Conservation (phyloP, 2,888 invertebrate species). For the Eustalomyia histrio region DNA sequence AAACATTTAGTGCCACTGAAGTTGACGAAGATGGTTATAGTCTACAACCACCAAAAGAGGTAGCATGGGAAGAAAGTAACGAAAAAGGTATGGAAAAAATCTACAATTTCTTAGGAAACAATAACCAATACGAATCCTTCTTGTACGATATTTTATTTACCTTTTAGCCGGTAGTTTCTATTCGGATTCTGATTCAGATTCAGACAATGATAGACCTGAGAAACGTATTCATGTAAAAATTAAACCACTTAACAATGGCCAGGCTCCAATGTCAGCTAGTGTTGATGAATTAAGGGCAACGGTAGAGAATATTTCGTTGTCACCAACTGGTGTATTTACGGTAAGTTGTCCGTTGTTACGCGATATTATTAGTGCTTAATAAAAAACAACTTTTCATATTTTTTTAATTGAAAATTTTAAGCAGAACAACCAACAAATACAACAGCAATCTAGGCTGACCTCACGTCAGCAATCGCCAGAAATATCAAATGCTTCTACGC, state of each 20-base stretch:
- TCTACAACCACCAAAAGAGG: constrained; percentile 88
- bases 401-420: constrained; percentile 65
- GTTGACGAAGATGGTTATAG: constrained; percentile 97
- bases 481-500: constrained; percentile 85
- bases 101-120: not conserved
- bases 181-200: constrained; percentile 92
- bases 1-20: constrained; percentile 83
- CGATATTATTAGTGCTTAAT: not conserved
- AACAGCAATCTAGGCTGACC: constrained; percentile 73
- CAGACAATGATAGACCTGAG: constrained; percentile 92
- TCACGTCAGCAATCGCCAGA: constrained; percentile 85
- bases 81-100: constrained; percentile 74
- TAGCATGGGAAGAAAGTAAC: constrained; percentile 83
- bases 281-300: constrained; percentile 96
- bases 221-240: constrained; percentile 96
- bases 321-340: constrained; percentile 85
- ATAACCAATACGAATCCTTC: not conserved
- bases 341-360: constrained; percentile 77
- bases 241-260: constrained; percentile 94
- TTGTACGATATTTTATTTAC: not conserved
- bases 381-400: not conserved
- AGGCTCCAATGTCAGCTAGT: constrained; percentile 95
- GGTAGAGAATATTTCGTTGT: constrained; percentile 92
- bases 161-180: constrained; percentile 86
- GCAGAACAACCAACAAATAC: constrained; percentile 79